These are phyloP conservation scores for Sterrhoptilus dennistouni DNA, from an alignment of 2,113 vertebrate genomes.

Conservation along the genomic window DNA sequence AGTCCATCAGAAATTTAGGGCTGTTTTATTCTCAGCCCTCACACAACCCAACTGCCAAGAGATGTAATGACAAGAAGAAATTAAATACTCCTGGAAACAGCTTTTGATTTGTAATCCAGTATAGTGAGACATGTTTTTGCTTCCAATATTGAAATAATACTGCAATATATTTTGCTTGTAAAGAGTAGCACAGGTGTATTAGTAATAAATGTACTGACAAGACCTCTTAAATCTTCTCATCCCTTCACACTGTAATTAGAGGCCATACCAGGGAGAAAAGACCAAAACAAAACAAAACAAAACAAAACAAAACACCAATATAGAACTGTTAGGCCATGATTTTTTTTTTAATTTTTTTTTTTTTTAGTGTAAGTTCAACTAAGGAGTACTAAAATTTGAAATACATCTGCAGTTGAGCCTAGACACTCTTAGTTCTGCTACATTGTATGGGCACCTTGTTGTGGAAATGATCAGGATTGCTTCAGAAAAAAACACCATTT, in stretches of 20 bases:
- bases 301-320: not conserved
- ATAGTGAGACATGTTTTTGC: not conserved
- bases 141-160: slow-evolving; percentile 15
- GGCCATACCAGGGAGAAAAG: not conserved
- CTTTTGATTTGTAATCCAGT: slow-evolving; percentile 12
- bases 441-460: not conserved
- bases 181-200: not conserved
- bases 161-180: not conserved
- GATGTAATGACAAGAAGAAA: slow-evolving; percentile 5
- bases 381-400: not conserved
- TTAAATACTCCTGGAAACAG: slow-evolving; percentile 3
- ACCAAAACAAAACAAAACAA: rapidly evolving
- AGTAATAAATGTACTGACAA: slow-evolving; percentile 23
- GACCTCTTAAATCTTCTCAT: not conserved
- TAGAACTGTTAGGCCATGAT: not conserved
- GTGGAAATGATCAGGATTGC: not conserved
- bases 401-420: not conserved
- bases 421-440: not conserved
- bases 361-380: not conserved
- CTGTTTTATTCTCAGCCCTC: slow-evolving; percentile 12
- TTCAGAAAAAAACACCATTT: not conserved
- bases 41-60: not conserved
- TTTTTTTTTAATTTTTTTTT: not conserved
- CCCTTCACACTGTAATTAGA: not conserved
- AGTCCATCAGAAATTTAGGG: not conserved